These are phyloP conservation scores for Anser cygnoides DNA, from an alignment of 2,113 vertebrate species.

Conservation along the genomic window DNA sequence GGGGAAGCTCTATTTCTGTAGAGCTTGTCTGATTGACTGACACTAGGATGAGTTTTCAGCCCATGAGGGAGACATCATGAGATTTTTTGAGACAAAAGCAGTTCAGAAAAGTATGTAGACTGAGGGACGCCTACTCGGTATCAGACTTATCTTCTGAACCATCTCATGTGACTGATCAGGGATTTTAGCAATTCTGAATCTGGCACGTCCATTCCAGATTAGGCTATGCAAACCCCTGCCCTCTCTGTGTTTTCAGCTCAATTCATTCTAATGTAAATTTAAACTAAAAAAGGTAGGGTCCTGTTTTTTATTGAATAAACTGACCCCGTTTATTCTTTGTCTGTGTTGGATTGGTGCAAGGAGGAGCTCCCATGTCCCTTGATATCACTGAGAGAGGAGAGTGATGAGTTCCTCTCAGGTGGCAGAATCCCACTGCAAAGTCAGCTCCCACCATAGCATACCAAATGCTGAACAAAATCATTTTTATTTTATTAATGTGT, in stretches of 20 bases:
- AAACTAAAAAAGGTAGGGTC: not conserved
- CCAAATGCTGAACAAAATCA: not conserved
- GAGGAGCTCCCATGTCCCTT: not conserved
- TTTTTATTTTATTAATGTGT: not conserved
- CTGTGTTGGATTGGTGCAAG: not conserved
- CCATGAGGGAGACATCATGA: not conserved
- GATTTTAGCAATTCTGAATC: not conserved
- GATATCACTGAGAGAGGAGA: not conserved
- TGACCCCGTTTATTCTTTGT: not conserved
- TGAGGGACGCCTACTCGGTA: not conserved
- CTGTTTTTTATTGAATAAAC: not conserved
- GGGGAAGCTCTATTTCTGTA: not conserved
- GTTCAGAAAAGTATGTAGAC: conserved; percentile 28
- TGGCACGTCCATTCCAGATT: not conserved
- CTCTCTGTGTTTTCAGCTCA: not conserved
- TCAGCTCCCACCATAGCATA: not conserved
- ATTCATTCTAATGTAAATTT: not conserved
- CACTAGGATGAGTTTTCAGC: not conserved
- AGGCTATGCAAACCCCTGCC: not conserved
- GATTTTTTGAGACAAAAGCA: conserved; percentile 26
- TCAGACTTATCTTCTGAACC: conserved; percentile 23
- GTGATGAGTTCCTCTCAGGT: accelerated
- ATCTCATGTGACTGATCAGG: not conserved
- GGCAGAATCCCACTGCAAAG: not conserved
- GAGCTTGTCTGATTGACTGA: not conserved